A percentile compares a stretch with the other conserved stretches of the same genome.
phyloP scores from a whole-genome alignment of 2,113 vertebrate species.

The Fukomys damarensis region DNA sequence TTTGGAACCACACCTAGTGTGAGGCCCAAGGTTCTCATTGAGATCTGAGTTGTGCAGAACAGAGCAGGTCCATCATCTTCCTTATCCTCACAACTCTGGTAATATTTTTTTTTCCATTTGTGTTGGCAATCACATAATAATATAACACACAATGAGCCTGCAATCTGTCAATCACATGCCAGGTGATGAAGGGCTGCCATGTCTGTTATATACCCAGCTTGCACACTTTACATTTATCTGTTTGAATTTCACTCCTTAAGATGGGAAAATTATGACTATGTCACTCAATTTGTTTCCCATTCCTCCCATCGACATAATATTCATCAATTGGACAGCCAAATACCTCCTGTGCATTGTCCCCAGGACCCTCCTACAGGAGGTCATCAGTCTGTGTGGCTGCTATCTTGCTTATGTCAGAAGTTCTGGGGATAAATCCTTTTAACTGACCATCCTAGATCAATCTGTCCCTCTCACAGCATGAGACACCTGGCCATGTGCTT shows the following conservation, averaged over 20 bases:
- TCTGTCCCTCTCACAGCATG: background rate
- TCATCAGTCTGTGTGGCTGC: background rate
- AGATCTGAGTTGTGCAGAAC: background rate
- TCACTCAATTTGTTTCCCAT: background rate
- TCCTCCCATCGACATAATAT: background rate
- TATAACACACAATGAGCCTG: background rate
- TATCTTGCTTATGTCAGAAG: background rate
- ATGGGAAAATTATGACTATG: background rate
- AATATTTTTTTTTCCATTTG: too few species aligned
- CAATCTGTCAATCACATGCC: accelerated
- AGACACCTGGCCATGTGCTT: background rate
- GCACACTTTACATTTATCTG: background rate
- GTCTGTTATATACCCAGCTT: accelerated
- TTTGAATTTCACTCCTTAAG: background rate
- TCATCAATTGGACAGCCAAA: background rate
- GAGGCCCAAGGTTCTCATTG: background rate
- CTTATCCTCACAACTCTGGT: background rate
- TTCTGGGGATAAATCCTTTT: background rate
- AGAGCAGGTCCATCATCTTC: background rate
- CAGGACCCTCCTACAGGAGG: background rate
- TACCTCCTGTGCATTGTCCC: background rate
- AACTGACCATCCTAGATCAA: background rate
- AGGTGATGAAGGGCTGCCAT: accelerated
- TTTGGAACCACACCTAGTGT: background rate
- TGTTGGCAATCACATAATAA: background rate